Conservation (phyloP, 2,797 vertebrate genomes). For the Phalanger gymnotis region DNA sequence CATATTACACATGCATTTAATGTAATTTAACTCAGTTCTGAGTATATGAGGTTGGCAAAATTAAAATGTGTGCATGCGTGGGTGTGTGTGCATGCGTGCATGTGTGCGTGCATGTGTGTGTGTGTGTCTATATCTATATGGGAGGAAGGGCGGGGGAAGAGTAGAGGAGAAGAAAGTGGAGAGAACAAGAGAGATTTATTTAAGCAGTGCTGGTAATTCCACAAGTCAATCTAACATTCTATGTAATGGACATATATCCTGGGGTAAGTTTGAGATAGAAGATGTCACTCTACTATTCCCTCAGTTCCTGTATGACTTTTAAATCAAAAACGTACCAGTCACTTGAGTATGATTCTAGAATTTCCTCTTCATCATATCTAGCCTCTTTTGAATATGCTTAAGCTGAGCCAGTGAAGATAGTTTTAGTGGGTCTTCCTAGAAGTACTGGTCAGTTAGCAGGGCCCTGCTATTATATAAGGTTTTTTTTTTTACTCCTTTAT, state of each 20-base stretch:
- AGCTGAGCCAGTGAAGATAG: not conserved
- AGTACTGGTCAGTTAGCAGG: not conserved
- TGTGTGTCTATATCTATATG: not conserved
- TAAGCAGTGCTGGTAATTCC: not conserved
- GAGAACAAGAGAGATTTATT: not conserved
- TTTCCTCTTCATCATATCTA: not conserved
- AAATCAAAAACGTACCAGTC: not conserved
- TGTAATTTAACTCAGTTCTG: not conserved
- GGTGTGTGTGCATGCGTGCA: too few relatives aligned
- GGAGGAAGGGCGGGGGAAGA: not conserved
- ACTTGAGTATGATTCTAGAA: not conserved
- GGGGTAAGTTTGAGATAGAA: not conserved
- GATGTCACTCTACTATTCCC: not conserved
- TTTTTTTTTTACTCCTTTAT: not conserved
- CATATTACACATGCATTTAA: not conserved
- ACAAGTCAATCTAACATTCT: not conserved
- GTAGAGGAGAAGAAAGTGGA: accelerated
- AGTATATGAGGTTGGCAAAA: not conserved
- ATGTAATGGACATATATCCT: not conserved
- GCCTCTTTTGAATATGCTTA: not conserved
- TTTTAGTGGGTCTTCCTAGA: not conserved
- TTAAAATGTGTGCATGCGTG: not conserved
- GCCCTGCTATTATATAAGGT: not conserved
- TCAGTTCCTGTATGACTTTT: not conserved
- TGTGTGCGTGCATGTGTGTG: not conserved